phyloP scores from a whole-genome alignment of 1,140 invertebrate genomes.

The Planococcus citri region DNA sequence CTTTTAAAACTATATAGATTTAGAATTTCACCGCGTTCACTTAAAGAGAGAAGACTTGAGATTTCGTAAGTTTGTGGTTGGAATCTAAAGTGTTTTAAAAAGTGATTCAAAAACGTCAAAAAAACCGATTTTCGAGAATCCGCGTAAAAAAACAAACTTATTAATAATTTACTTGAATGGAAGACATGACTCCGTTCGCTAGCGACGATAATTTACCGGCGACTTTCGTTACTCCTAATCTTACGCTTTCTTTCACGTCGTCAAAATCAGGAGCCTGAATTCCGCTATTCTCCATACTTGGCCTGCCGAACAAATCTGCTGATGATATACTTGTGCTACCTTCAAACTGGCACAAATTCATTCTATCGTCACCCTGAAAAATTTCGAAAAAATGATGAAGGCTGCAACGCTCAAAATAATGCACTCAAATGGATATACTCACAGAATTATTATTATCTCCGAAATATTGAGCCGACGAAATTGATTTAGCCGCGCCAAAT shows the following conservation, averaged over 20 bases:
- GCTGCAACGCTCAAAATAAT: too few relatives aligned
- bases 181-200: constrained; percentile 86
- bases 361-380: constrained; percentile 47
- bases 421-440: constrained; percentile 33
- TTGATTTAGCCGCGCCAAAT: constrained; percentile 91
- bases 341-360: constrained; percentile 64
- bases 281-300: constrained; percentile 30
- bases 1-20: too few relatives aligned
- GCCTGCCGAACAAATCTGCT: constrained; percentile 81
- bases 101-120: too few relatives aligned
- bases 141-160: too few relatives aligned
- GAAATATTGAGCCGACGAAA: constrained; percentile 95
- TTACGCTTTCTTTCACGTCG: constrained; percentile 91
- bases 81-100: too few relatives aligned
- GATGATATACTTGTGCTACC: constrained; percentile 89
- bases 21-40: too few relatives aligned
- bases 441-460: constrained; percentile 39
- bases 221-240: constrained; percentile 91
- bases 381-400: constrained; percentile 8
- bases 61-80: too few relatives aligned
- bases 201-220: constrained; percentile 85
- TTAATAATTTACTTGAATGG: constrained; percentile 55
- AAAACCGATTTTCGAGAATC: too few relatives aligned
- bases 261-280: constrained; percentile 60
- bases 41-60: too few relatives aligned